Base-by-base conservation (phyloP, 2,797 vertebrate genomes). In the Hylomyscus alleni region DNA sequence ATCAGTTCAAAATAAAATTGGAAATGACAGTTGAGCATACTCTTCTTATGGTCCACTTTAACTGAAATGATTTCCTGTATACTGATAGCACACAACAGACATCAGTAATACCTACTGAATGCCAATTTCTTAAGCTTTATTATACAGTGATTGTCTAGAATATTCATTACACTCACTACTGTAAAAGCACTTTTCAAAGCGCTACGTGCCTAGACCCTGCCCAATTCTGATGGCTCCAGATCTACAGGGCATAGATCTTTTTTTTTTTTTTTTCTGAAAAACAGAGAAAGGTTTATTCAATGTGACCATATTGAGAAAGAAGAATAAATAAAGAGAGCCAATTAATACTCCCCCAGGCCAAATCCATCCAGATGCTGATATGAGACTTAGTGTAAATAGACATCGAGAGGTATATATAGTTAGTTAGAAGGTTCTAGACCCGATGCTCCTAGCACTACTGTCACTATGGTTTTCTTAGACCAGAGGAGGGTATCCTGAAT, bases 1-100 rank as follows among this genome's bases (percentile, higher is more conserved):
- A 14, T 80, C 88, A 93, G 10, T 96, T 96, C 76, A 95, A 91
- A 94, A 85, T 40, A 93, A 85, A 93, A 80, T 60, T 85, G 67
- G 89, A 82, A 95, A 77, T 75, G 83, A 72, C 50, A 50, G 91
- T 77, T 62, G n/a, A 93, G 67, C 47, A 47, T 87, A 87, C 20
- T 92, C 17, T 95, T 96, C 60, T 94, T 78, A 83, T 47, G 31
- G 34, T 37, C 47, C 82, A 62, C n/a, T 52, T 90, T 77, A 44
- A 40, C 47, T 90, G 62, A 86, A 89, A 75, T 77, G 37, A 85
- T 94, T 94, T 97, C 37, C 52, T 94, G 40, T 83, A 34, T 94
- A 76, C 75, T 91, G 50, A 89, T 50, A 44, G 81, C 80, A 77
- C 31, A 17, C 50, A 89, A 12, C 52, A 50, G 20, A 37, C 40